Percentiles rank a stretch among this genome's conserved stretches.
These are phyloP conservation scores for Camelus dromedarius DNA, from an alignment of 2,113 vertebrate genomes.

Conservation along the genomic window DNA sequence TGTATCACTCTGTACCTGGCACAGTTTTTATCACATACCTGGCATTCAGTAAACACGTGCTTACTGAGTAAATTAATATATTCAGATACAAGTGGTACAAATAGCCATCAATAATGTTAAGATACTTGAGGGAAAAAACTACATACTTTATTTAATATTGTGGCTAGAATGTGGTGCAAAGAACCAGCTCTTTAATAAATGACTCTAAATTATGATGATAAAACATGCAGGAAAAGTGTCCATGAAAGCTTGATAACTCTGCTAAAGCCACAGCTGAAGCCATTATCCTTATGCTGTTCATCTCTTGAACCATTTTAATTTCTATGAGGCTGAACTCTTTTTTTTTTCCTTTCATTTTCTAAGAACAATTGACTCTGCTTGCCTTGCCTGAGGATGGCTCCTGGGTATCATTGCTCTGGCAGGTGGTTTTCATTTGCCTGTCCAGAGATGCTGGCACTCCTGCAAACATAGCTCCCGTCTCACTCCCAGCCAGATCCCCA, in stretches of 20 bases:
- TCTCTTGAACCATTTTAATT: slow-evolving; percentile 32
- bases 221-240: neutral
- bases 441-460: slow-evolving; percentile 53
- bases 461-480: neutral
- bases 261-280: neutral
- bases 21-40: neutral
- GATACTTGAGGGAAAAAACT: neutral
- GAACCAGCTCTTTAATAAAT: neutral
- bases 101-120: neutral
- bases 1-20: neutral
- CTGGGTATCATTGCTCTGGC: slow-evolving; percentile 45
- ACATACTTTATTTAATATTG: neutral
- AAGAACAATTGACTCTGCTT: slow-evolving; percentile 31
- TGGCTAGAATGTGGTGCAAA: neutral
- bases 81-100: neutral
- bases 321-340: neutral
- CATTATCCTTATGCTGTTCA: neutral
- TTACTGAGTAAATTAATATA: neutral
- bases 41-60: neutral
- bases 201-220: neutral
- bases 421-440: slow-evolving; percentile 57
- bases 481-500: neutral
- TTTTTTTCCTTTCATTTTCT: slow-evolving; percentile 33
- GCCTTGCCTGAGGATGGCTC: slow-evolving; percentile 12
- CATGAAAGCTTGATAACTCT: neutral